phyloP scores from a whole-genome alignment of 1,140 invertebrate genomes.

The Diorhabda elongata region DNA sequence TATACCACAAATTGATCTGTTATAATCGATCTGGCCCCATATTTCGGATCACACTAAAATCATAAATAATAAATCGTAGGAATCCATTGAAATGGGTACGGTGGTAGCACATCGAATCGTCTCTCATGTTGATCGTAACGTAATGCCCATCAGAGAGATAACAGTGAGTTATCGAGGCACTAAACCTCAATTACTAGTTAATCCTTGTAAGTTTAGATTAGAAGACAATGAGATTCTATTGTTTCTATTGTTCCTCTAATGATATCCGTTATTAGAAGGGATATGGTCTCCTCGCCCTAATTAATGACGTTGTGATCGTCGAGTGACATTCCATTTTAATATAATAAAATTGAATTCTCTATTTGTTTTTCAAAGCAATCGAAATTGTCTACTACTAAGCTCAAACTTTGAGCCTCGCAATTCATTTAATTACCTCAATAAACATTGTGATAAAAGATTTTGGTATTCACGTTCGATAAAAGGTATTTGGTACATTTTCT shows the following conservation, averaged over 20 bases:
- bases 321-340: too few species aligned
- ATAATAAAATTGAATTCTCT: too few species aligned
- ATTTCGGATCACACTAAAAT: background rate
- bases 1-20: too few species aligned
- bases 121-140: background rate
- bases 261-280: background rate
- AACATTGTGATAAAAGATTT: too few species aligned
- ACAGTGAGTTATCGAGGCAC: background rate
- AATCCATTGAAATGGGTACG: background rate
- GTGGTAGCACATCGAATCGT: background rate
- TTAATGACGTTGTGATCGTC: too few species aligned
- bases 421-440: too few species aligned
- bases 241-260: background rate
- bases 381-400: too few species aligned
- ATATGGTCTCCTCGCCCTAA: background rate
- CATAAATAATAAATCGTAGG: conserved; percentile 3
- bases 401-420: too few species aligned
- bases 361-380: too few species aligned
- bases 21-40: too few species aligned
- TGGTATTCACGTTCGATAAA: too few species aligned
- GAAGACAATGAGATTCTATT: conserved; percentile 2
- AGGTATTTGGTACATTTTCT: too few species aligned
- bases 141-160: background rate
- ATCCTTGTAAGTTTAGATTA: conserved; percentile 2
- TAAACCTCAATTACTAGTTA: background rate